Evolutionary conservation across 64 coral and sea anemone genomes (phyloP).

Genomic region (Stylophora pistillata): DNA sequence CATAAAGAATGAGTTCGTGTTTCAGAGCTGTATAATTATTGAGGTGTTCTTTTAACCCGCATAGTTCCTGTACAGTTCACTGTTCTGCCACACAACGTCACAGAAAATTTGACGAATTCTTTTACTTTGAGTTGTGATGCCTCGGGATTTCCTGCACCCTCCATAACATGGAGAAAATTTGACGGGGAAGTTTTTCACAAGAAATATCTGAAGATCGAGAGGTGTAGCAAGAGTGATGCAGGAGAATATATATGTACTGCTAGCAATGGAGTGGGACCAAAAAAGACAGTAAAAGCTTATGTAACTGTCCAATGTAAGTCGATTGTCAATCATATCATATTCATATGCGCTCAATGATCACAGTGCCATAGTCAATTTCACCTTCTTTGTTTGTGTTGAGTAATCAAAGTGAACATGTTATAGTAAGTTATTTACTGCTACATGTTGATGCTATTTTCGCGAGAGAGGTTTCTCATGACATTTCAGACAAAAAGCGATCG

Average conservation of each 20-base stretch:
- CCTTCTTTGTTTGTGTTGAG: too few relatives aligned
- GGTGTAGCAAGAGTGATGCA: neutral
- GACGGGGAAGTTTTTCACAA: neutral
- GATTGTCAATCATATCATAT: neutral
- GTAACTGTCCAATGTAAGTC: slow-evolving; percentile 11
- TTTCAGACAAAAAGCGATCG: too few relatives aligned
- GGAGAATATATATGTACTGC: too few relatives aligned
- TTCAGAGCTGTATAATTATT: too few relatives aligned
- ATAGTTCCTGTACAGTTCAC: neutral
- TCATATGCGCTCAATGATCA: too few relatives aligned
- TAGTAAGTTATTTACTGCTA: too few relatives aligned
- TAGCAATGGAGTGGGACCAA: neutral
- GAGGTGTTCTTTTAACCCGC: neutral
- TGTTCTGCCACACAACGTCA: neutral
- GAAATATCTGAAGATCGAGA: neutral
- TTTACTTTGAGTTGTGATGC: neutral
- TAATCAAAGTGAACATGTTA: too few relatives aligned
- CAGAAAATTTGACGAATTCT: neutral
- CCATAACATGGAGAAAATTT: neutral
- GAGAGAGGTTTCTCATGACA: too few relatives aligned
- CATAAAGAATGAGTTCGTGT: too few relatives aligned
- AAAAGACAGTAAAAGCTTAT: too few relatives aligned
- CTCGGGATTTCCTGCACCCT: neutral
- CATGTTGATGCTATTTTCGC: too few relatives aligned
- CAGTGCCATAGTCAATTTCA: too few relatives aligned